phyloP scores from a whole-genome alignment of 2,113 vertebrate genomes.

The Saiga tatarica region DNA sequence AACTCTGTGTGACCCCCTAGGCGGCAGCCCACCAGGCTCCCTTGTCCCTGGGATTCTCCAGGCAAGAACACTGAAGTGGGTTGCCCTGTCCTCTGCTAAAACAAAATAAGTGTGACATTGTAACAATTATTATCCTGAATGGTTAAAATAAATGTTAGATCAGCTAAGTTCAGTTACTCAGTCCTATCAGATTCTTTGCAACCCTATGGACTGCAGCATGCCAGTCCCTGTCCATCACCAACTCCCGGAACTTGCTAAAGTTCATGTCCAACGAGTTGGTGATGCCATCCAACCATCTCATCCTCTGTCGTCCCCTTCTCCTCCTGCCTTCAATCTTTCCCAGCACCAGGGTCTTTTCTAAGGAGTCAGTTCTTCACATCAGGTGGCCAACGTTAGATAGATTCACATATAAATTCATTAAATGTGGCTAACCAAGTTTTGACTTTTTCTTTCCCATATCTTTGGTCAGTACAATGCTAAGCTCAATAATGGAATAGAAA shows the following conservation, averaged over 20 bases:
- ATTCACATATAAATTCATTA: background rate
- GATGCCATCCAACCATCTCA: background rate
- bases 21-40: no score
- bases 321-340: background rate
- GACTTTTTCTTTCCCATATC: background rate
- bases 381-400: background rate
- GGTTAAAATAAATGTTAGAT: background rate
- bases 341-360: background rate
- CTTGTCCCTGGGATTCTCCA: no score
- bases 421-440: background rate
- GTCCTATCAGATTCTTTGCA: background rate
- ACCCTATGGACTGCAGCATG: background rate
- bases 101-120: background rate
- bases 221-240: background rate
- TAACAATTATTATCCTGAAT: background rate
- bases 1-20: no score
- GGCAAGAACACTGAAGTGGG: no score
- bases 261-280: background rate
- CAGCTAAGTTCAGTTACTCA: background rate
- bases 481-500: background rate
- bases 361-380: background rate
- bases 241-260: background rate
- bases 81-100: background rate
- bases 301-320: background rate
- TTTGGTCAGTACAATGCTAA: background rate